These are phyloP conservation scores for Amphipoea oculea DNA, from an alignment of 2,888 invertebrate species.

Conservation along the genomic window DNA sequence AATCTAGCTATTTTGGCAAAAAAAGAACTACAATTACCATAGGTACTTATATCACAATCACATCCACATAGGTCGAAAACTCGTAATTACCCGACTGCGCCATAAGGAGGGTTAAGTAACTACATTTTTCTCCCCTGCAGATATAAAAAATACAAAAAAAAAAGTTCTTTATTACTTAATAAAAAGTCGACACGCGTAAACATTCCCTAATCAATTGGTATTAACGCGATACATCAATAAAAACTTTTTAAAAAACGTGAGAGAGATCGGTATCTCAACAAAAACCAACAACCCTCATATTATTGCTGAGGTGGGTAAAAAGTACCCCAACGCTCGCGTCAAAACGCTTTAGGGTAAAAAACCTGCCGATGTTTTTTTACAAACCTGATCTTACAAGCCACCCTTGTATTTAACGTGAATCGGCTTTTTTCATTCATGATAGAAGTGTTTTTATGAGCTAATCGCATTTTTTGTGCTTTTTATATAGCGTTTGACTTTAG, in stretches of 20 bases:
- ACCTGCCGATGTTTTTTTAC: constrained; percentile 81
- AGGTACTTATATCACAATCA: background rate
- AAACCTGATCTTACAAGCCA: constrained; percentile 76
- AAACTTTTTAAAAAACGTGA: constrained; percentile 87
- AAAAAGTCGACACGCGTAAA: constrained; percentile 81
- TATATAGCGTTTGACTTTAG: constrained; percentile 28
- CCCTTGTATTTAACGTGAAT: constrained; percentile 65
- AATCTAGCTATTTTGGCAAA: background rate
- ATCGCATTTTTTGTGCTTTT: constrained; percentile 43
- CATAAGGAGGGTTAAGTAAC: background rate
- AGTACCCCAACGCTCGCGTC: constrained; percentile 75
- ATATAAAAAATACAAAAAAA: constrained; percentile 21
- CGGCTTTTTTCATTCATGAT: constrained; percentile 65
- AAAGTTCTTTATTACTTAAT: constrained; percentile 37
- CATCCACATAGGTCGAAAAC: background rate
- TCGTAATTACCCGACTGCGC: no score
- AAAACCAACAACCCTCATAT: constrained; percentile 79
- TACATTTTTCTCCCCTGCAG: background rate
- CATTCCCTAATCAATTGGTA: constrained; percentile 84
- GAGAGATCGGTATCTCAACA: constrained; percentile 85
- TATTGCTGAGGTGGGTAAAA: constrained; percentile 73
- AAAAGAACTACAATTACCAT: background rate
- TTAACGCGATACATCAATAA: constrained; percentile 78
- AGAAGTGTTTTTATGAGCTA: constrained; percentile 49
- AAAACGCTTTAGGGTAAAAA: constrained; percentile 81